Evolutionary conservation across 2,888 invertebrate species (phyloP).

Genomic region (Pedicia rivosa): DNA sequence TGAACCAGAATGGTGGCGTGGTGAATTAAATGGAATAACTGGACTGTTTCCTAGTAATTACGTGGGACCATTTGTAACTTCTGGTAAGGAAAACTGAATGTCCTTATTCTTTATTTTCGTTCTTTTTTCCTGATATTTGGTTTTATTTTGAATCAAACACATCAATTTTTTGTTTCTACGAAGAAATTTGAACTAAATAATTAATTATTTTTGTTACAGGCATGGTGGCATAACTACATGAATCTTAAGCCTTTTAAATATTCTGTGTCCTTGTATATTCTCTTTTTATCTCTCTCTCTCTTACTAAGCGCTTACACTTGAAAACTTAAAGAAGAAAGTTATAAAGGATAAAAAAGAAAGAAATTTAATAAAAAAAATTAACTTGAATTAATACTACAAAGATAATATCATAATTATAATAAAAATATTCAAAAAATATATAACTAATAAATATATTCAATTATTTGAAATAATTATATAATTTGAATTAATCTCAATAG

Average conservation of each 20-base stretch:
- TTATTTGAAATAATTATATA: no score
- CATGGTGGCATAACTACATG: slow-evolving; percentile 4
- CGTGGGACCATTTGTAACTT: slow-evolving; percentile 50
- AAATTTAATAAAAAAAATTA: not conserved
- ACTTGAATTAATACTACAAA: no score
- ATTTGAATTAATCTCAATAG: no score
- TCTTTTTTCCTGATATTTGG: not conserved
- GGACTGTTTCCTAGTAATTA: slow-evolving; percentile 96
- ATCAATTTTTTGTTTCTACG: not conserved
- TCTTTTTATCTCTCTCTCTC: not conserved
- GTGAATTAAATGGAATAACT: slow-evolving; percentile 74
- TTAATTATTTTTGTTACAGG: slow-evolving; percentile 1
- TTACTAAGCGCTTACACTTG: no score
- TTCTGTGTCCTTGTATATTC: no score
- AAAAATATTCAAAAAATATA: no score
- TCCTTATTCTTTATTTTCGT: slow-evolving; percentile 6
- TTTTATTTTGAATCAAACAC: not conserved
- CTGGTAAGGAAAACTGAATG: slow-evolving; percentile 29
- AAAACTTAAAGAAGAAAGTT: no score
- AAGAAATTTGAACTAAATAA: not conserved
- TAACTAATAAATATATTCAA: no score
- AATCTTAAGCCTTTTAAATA: slow-evolving; percentile 3
- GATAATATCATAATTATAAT: no score
- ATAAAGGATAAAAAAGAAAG: no score
- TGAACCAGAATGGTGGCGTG: slow-evolving; percentile 97